A percentile compares a stretch with the other conserved stretches of the same genome.
These are phyloP conservation scores for Henricia sp. DNA, from an alignment of 53 echinoderm and acorn worm species.

Conservation along the genomic window DNA sequence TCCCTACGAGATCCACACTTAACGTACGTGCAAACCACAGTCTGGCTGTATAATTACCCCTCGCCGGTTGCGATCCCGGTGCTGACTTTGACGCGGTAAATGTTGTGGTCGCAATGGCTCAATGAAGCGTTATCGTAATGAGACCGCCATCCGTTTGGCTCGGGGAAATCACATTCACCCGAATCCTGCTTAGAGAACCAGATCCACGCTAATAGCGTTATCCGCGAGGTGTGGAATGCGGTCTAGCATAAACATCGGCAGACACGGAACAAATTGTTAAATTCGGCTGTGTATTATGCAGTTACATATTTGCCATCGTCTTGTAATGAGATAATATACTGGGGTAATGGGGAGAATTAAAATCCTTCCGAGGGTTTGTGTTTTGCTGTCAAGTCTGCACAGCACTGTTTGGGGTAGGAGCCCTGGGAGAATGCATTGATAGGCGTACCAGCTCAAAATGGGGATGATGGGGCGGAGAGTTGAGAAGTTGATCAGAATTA, in stretches of 20 bases:
- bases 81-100: conserved; percentile 34
- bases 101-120: conserved; percentile 16
- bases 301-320: conserved; percentile 29
- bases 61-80: conserved; percentile 16
- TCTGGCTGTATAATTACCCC: conserved; percentile 21
- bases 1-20: conserved; percentile 9
- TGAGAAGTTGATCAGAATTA: too few relatives aligned
- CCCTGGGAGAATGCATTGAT: too few relatives aligned
- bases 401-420: background rate
- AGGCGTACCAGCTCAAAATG: too few relatives aligned
- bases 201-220: conserved; percentile 48
- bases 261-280: background rate
- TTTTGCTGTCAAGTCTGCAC: too few relatives aligned
- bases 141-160: conserved; percentile 43
- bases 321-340: conserved; percentile 22
- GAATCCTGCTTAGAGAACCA: conserved; percentile 30
- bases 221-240: conserved; percentile 4
- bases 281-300: conserved; percentile 5
- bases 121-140: conserved; percentile 55
- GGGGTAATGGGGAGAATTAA: conserved; percentile 14
- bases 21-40: background rate
- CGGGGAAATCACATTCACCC: conserved; percentile 27
- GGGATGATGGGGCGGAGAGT: too few relatives aligned
- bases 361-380: background rate
- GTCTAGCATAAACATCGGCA: conserved; percentile 5